Base-by-base conservation (phyloP, 2,888 invertebrate species). In the Parnassius apollo region DNA sequence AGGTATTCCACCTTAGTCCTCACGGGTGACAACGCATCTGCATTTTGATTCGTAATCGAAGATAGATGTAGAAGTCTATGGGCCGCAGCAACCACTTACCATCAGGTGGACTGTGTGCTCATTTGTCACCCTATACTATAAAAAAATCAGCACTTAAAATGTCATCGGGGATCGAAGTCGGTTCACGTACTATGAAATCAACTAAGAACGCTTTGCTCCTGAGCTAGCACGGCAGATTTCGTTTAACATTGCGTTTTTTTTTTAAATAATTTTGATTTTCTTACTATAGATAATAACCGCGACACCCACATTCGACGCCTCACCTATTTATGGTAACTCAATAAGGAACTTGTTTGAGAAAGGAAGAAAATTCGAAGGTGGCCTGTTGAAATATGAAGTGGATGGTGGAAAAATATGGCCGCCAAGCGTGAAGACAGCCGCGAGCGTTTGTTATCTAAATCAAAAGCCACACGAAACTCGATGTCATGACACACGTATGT, bases 401-500 rank as follows among this genome's bases (percentile, higher is more conserved):
- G 71, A 74, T 2, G 69, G 74, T 46, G 73, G 71, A 0, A 75
- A 69, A 46, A 57, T 73, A 12, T 81, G 75, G 72, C 80, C 80
- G 1, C 76, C 76, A 0, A 74, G 71, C 42, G 50, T 48, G 1
- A 75, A 71, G 13, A 59, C 65, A 0, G 44, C 13, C 12, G 53
- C 52, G 0, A 61, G 59, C 45, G 49, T 74, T 35, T 75, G 75
- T 52, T 55, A 68, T 1, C 70, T 75, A 61, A 85, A 86, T 60
- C 68, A 73, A 50, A 67, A 62, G 0, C 76, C 75, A 0, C 53
- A 64, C 2, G 85, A 85, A 69, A 83, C 78, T 0, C 69, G 83
- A 11, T 86, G 86, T 55, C 83, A 85, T 62, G 72, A 78, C 13
- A 68, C 69, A 1, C 79, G 85, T 84, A 59, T 72, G 76, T 54